phyloP scores from a whole-genome alignment of 2,888 invertebrate genomes.

The Oligia fasciuncula region DNA sequence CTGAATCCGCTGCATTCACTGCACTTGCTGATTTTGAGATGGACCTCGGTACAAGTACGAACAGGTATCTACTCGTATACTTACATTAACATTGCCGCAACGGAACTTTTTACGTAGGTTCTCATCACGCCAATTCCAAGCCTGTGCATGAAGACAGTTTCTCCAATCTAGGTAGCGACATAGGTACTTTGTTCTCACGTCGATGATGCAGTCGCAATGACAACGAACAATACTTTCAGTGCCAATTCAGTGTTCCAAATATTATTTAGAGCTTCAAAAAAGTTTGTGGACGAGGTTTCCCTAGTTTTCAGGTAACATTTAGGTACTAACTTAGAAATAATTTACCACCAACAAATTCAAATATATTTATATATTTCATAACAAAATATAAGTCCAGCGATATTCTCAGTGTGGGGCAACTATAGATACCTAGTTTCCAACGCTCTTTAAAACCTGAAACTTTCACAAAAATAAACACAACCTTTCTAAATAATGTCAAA shows the following conservation, averaged over 20 bases:
- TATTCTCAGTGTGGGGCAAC: neutral
- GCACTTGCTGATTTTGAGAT: conserved; percentile 70
- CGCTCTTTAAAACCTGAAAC: neutral
- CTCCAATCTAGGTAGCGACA: neutral
- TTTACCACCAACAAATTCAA: neutral
- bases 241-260: neutral
- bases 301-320: neutral
- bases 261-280: neutral
- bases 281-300: neutral
- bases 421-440: neutral
- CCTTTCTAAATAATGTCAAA: conserved; percentile 33
- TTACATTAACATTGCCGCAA: conserved; percentile 2
- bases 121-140: neutral
- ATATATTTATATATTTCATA: neutral
- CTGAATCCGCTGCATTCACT: conserved; percentile 73
- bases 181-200: neutral
- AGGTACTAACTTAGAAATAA: neutral
- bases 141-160: neutral
- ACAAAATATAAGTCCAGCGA: neutral
- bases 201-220: neutral
- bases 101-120: neutral
- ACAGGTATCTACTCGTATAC: neutral
- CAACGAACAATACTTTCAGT: neutral
- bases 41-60: neutral
- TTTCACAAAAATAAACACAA: conserved; percentile 5